These are phyloP conservation scores for Cantharis rustica DNA, from an alignment of 2,888 invertebrate genomes.

Conservation along the genomic window DNA sequence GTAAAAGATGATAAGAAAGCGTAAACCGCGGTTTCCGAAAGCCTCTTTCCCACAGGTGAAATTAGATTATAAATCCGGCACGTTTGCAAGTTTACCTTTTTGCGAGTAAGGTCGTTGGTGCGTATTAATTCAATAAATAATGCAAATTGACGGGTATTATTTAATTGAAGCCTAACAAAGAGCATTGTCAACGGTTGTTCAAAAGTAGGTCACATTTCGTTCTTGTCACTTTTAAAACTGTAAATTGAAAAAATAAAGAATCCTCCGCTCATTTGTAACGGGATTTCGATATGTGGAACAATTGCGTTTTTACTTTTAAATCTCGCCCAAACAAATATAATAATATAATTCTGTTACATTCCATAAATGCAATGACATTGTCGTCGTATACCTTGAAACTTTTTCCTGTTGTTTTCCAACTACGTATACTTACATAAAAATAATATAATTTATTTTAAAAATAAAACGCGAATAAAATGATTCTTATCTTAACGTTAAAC, in stretches of 20 bases:
- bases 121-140: neutral
- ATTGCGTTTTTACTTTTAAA: constrained; percentile 26
- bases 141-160: neutral
- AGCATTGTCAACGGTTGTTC: constrained; percentile 5
- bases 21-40: constrained; percentile 1
- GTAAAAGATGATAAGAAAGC: constrained; percentile 14
- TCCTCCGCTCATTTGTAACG: constrained; percentile 24
- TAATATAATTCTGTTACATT: neutral
- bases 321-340: neutral
- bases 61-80: neutral
- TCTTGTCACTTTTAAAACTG: constrained; percentile 27
- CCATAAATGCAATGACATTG: neutral
- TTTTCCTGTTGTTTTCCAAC: neutral
- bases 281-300: constrained; percentile 20
- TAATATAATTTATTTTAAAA: neutral
- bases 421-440: neutral
- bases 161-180: neutral
- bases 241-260: constrained; percentile 25
- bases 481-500: neutral
- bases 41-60: constrained; percentile 2
- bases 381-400: neutral
- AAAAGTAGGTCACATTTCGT: constrained; percentile 18
- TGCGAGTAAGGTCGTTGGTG: neutral
- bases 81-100: neutral
- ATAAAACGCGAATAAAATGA: neutral